These are phyloP conservation scores for Zaprionus gabonicus DNA, from an alignment of 1,140 invertebrate genomes.

Conservation along the genomic window DNA sequence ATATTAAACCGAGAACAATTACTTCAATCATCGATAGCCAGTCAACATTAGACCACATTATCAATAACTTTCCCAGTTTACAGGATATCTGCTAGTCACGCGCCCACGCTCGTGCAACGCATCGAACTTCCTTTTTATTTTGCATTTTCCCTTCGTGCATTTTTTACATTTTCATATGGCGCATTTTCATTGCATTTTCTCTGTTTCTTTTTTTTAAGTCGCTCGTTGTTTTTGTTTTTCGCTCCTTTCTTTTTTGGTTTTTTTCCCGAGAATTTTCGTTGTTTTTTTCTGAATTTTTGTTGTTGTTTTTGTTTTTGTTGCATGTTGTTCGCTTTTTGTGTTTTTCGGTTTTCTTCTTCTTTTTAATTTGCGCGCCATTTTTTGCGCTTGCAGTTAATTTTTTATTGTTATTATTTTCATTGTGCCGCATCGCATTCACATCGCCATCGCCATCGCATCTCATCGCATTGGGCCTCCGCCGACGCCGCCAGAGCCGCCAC, in stretches of 20 bases:
- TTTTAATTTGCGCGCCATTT: slow-evolving; percentile 77
- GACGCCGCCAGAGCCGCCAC: slow-evolving; percentile 16
- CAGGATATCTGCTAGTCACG: slow-evolving; percentile 1
- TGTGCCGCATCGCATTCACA: slow-evolving; percentile 10
- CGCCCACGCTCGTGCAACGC: background rate
- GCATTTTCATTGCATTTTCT: slow-evolving; percentile 38
- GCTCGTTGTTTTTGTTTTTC: background rate
- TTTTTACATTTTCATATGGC: slow-evolving; percentile 71
- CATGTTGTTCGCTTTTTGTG: slow-evolving; percentile 19
- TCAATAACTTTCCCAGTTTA: background rate
- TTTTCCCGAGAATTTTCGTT: background rate
- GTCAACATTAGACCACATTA: background rate
- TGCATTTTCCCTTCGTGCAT: slow-evolving; percentile 34
- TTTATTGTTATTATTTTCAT: slow-evolving; percentile 79
- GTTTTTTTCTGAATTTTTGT: slow-evolving; percentile 5
- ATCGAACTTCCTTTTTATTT: background rate
- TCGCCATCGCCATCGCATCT: background rate
- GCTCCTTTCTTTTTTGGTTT: slow-evolving; percentile 29
- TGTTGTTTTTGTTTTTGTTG: slow-evolving; percentile 36
- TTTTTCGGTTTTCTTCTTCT: slow-evolving; percentile 62
- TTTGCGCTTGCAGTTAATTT: slow-evolving; percentile 74
- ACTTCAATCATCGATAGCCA: too few relatives aligned
- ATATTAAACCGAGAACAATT: too few relatives aligned
- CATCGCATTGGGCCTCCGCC: background rate
- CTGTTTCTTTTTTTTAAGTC: background rate